Conservation (phyloP, 2,797 vertebrate species). For the Babyrousa celebensis region DNA sequence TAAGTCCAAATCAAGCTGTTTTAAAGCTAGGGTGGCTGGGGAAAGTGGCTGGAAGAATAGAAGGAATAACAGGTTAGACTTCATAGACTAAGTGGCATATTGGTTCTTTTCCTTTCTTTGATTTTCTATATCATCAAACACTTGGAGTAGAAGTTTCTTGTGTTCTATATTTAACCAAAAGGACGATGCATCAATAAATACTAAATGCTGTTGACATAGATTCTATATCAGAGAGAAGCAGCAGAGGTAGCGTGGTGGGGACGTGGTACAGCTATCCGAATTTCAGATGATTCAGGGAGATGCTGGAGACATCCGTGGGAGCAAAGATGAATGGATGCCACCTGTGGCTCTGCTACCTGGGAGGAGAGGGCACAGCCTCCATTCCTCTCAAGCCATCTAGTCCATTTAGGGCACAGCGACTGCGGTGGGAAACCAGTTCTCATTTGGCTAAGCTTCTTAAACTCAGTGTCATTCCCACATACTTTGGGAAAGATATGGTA, state of each 20-base stretch:
- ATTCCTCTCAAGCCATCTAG: not conserved
- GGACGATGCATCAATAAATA: conserved; percentile 69
- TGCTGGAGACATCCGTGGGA: not conserved
- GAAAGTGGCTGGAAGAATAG: conserved; percentile 74
- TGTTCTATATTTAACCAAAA: conserved; percentile 82
- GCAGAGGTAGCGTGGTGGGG: not conserved
- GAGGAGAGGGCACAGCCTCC: not conserved
- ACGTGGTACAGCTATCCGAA: not conserved
- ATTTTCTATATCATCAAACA: conserved; percentile 80
- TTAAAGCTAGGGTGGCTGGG: conserved; percentile 71
- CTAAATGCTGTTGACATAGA: conserved; percentile 25
- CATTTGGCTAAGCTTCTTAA: conserved; percentile 22
- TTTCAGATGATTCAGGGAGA: not conserved
- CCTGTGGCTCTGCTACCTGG: not conserved
- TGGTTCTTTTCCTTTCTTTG: conserved; percentile 74
- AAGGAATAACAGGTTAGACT: conserved; percentile 78
- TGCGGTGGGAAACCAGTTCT: conserved; percentile 53
- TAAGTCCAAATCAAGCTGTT: conserved; percentile 80
- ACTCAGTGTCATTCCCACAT: conserved; percentile 60
- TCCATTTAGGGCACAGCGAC: not conserved
- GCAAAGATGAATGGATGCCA: not conserved
- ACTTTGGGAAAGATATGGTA: conserved; percentile 11
- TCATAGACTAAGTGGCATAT: conserved; percentile 72
- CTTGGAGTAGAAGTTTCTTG: conserved; percentile 64
- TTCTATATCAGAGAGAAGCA: not conserved